Evolutionary conservation across 2,113 vertebrate genomes (phyloP).

Genomic region (Lasiurus borealis): DNA sequence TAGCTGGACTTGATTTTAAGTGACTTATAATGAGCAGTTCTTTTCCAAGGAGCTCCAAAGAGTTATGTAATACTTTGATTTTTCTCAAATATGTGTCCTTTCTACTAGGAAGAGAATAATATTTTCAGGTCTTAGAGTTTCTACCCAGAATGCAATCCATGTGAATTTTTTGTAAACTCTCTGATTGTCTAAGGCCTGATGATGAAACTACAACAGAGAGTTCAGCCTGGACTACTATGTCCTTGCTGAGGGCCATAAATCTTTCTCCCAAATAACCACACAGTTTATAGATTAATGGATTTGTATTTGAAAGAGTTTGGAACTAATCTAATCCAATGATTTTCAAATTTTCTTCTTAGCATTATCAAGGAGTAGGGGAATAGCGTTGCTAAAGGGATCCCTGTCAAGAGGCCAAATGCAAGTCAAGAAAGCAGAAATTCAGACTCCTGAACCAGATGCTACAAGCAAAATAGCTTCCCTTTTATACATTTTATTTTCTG

Average conservation of each 20-base stretch:
- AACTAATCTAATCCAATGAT: not conserved
- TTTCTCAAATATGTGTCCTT: slow-evolving; percentile 45
- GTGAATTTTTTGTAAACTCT: slow-evolving; percentile 13
- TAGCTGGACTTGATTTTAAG: not conserved
- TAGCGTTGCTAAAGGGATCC: rapidly evolving
- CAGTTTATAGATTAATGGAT: not conserved
- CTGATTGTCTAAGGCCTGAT: not conserved
- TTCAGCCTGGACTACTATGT: not conserved
- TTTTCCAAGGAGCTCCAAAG: not conserved
- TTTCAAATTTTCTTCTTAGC: not conserved
- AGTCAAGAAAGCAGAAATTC: not conserved
- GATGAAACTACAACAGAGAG: not conserved
- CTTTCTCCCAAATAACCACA: not conserved
- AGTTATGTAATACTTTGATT: not conserved
- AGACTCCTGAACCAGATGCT: not conserved
- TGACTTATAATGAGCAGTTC: not conserved
- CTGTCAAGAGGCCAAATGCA: not conserved
- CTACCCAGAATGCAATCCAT: not conserved
- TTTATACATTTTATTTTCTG: not conserved
- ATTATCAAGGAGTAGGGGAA: not conserved
- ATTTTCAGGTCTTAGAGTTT: not conserved
- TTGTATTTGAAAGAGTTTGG: not conserved
- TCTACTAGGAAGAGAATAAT: not conserved
- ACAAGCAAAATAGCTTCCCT: not conserved
- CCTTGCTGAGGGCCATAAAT: not conserved